Base-by-base conservation (phyloP, 2,797 vertebrate genomes). In the Galagoides demidoff region DNA sequence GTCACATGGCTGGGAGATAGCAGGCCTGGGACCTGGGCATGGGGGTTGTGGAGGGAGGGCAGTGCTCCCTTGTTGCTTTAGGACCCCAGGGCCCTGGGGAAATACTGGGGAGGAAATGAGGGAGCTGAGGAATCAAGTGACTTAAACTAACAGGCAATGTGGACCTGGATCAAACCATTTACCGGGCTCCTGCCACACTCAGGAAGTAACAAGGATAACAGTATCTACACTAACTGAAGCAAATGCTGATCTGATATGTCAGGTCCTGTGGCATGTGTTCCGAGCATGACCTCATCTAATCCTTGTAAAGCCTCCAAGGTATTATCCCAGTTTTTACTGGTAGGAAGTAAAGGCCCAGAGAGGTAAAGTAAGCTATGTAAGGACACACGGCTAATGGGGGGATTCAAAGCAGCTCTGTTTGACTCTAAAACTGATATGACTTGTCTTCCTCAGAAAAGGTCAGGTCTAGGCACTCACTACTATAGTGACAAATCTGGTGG, bases 291-390 rank as follows among this genome's bases (percentile, higher is more conserved):
- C 64, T 79, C 77, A 43, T 84, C 82, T 79, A 85, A 89, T 29
- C 84, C 43, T 52, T 71, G 39, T 13, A 91, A 77, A 89, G 37
- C 23, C 77, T 79, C 23, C 37, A 45, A 77, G 29, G 37, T 66
- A 59, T 59, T 94, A 77, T 29, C 16, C 19, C 43, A 45, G 57
- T 45, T 93, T 96, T 90, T 49, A 76, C 17, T 64, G 29, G 82
- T 52, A 37, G 91, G 55, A 77, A 95, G 85, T 55, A n/a, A 92
- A 95, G 71, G 49, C 59, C 66, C 81, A 76, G 43, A 39, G 4
- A 37, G 59, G 11, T 70, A 49, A 85, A 81, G n/a, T 71, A 88
- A 68, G 34, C 23, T 71, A 45, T 22, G 25, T 23, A 85, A 64
- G 14, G 61, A 52, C 4, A 89, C 11, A 76, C 7, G 59, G 57